Conservation (phyloP, 2,797 vertebrate genomes). For the Sebastes nivosus region DNA sequence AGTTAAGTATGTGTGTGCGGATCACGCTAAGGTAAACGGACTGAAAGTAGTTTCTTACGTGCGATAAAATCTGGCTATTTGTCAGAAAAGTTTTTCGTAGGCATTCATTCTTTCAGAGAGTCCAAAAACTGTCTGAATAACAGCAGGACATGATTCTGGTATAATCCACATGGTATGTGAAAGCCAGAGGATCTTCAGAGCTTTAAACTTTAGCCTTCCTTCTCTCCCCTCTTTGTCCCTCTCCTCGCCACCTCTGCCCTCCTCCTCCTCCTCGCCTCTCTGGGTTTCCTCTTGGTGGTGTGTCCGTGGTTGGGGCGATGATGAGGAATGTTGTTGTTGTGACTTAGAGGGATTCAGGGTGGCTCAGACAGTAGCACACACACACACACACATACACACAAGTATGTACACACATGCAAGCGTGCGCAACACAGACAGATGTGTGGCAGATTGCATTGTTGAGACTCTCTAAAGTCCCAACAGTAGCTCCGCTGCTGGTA, state of each 20-base stretch:
- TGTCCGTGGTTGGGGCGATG: conserved; percentile 64
- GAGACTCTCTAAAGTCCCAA: conserved; percentile 27
- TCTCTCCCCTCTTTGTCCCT: conserved; percentile 36
- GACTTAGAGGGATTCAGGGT: conserved; percentile 63
- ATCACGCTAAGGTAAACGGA: neutral
- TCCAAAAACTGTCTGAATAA: neutral
- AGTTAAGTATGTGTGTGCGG: neutral
- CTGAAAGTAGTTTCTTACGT: neutral
- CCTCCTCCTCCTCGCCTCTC: conserved; percentile 17
- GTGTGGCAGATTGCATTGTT: conserved; percentile 51
- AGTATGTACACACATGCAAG: conserved; percentile 34
- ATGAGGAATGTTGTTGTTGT: conserved; percentile 80
- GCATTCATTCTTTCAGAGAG: neutral
- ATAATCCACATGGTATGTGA: neutral
- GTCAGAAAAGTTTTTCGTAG: neutral
- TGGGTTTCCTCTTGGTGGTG: conserved; percentile 56
- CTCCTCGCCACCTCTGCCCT: conserved; percentile 36
- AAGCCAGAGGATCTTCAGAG: conserved; percentile 6
- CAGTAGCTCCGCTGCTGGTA: conserved; percentile 26
- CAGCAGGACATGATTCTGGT: neutral
- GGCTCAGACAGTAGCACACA: conserved; percentile 65
- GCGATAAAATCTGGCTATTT: neutral
- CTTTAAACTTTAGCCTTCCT: conserved; percentile 11
- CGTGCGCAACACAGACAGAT: conserved; percentile 38
- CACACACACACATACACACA: conserved; percentile 16